Conservation (phyloP, 2,113 vertebrate species). For the Bolborhynchus lineola region DNA sequence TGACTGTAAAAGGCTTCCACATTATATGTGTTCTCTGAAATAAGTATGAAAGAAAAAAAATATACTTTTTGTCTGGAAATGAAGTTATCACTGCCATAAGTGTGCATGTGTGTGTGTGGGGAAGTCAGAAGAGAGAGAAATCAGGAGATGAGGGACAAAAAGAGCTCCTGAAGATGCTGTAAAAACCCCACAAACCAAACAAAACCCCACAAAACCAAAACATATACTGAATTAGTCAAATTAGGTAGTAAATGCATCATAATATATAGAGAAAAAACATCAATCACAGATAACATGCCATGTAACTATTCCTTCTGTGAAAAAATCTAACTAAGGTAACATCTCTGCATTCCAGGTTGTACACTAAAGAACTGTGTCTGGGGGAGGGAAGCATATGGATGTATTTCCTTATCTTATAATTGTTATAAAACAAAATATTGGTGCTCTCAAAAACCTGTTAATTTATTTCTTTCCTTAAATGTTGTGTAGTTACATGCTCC, state of each 20-base stretch:
- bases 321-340: not conserved
- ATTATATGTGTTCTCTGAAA: not conserved
- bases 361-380: not conserved
- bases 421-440: not conserved
- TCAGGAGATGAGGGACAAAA: not conserved
- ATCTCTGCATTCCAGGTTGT: not conserved
- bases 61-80: conserved; percentile 3
- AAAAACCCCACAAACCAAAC: not conserved
- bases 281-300: not conserved
- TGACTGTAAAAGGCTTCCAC: not conserved
- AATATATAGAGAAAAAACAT: not conserved
- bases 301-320: not conserved
- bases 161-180: not conserved
- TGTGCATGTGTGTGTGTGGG: not conserved
- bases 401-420: not conserved
- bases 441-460: not conserved
- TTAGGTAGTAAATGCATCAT: not conserved
- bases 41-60: not conserved
- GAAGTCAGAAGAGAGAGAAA: not conserved
- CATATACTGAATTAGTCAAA: not conserved
- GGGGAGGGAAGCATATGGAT: not conserved
- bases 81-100: not conserved
- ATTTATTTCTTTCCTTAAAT: not conserved
- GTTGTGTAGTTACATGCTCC: not conserved
- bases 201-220: not conserved